phyloP scores from a whole-genome alignment of 2,797 vertebrate species.

The Gallinago nigripennis region DNA sequence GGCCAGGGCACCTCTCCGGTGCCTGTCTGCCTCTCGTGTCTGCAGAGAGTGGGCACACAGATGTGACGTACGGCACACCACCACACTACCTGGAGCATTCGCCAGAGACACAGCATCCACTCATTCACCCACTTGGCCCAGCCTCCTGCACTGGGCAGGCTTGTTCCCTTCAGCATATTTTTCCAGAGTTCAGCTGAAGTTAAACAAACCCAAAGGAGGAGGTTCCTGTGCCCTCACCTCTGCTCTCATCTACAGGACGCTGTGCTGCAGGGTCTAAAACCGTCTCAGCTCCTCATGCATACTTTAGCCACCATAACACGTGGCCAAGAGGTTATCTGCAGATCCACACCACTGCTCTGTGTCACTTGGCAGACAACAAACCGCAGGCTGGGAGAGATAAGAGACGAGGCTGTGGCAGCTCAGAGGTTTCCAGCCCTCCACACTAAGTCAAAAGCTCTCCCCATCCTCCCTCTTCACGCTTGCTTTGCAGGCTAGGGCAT shows the following conservation, averaged over 20 bases:
- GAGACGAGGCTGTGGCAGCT: background rate
- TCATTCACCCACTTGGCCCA: background rate
- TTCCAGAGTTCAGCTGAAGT: background rate
- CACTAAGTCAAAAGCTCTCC: background rate
- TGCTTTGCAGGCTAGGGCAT: background rate
- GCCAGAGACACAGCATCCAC: background rate
- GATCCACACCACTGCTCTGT: background rate
- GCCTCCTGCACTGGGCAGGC: background rate
- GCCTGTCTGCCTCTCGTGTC: background rate
- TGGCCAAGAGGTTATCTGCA: background rate
- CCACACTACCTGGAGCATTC: rapidly evolving
- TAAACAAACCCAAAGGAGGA: background rate
- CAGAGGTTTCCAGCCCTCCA: background rate
- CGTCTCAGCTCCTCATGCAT: background rate
- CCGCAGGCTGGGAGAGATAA: background rate
- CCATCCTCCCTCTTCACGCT: rapidly evolving
- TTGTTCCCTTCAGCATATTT: background rate
- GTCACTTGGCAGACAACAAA: background rate
- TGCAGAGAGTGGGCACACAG: background rate
- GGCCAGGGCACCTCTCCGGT: background rate
- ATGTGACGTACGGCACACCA: background rate
- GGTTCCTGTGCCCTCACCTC: background rate
- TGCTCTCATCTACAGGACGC: rapidly evolving
- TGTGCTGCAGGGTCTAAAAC: rapidly evolving
- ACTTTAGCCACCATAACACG: background rate